A percentile compares a stretch with the other conserved stretches of the same genome.
These are phyloP conservation scores for Mastomys coucha DNA, from an alignment of 2,113 vertebrate genomes.

Conservation along the genomic window DNA sequence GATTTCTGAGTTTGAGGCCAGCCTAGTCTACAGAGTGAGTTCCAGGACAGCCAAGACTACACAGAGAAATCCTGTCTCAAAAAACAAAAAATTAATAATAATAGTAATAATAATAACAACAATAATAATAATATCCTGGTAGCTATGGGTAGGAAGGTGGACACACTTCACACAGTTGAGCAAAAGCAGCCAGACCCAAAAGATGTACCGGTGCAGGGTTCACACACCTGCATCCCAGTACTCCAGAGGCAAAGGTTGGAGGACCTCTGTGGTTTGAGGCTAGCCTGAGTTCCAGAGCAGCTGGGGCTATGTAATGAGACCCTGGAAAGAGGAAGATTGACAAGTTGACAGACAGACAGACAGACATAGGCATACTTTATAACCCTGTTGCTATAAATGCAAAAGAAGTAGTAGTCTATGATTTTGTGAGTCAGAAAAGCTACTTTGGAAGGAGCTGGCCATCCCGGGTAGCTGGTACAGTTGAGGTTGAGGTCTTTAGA, in stretches of 20 bases:
- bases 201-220: not conserved
- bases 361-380: not conserved
- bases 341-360: no score
- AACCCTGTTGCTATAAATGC: not conserved
- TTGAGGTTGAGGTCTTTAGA: not conserved
- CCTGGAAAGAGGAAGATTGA: no score
- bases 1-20: no score
- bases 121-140: not conserved
- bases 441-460: not conserved
- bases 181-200: conserved; percentile 20
- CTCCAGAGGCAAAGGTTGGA: not conserved
- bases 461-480: not conserved
- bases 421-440: not conserved
- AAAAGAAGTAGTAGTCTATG: not conserved
- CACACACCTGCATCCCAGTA: not conserved
- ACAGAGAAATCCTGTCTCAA: no score
- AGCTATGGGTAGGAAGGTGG: not conserved
- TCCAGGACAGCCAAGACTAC: no score
- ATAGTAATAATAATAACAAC: no score
- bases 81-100: not conserved
- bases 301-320: not conserved
- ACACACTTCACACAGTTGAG: not conserved
- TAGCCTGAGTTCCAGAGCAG: not conserved
- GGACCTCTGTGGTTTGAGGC: not conserved
- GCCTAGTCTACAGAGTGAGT: no score